Evolutionary conservation across 2,797 vertebrate species (phyloP).

Genomic region (Schizopygopsis malacanthus): DNA sequence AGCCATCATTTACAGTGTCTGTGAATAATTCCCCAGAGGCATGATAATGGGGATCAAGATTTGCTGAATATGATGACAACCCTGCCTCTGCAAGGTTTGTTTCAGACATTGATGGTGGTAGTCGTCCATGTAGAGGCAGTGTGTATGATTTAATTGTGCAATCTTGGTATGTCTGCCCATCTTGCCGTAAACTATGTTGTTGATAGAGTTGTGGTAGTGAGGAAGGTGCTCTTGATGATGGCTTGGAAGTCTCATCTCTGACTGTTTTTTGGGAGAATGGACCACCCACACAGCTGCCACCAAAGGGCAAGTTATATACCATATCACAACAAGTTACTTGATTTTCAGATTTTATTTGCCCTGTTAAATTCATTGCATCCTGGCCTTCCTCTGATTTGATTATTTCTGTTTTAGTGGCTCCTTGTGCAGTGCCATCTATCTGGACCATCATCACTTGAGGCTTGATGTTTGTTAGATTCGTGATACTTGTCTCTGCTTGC

Average conservation of each 20-base stretch:
- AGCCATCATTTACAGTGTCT: slow-evolving; percentile 91
- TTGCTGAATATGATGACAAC: slow-evolving; percentile 84
- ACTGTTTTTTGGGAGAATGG: slow-evolving; percentile 81
- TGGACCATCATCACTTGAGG: slow-evolving; percentile 92
- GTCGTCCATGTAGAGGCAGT: slow-evolving; percentile 82
- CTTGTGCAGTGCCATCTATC: slow-evolving; percentile 81
- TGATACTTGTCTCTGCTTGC: slow-evolving; percentile 74
- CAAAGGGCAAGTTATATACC: slow-evolving; percentile 96
- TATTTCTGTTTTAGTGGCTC: slow-evolving; percentile 86
- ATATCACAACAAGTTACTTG: slow-evolving; percentile 94
- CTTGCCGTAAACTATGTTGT: slow-evolving; percentile 80
- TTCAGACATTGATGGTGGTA: slow-evolving; percentile 97
- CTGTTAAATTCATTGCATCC: slow-evolving; percentile 87
- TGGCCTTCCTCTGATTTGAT: slow-evolving; percentile 86
- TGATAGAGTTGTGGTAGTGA: slow-evolving; percentile 79
- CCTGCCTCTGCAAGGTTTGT: slow-evolving; percentile 92
- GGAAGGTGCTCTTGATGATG: slow-evolving; percentile 72
- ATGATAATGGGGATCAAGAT: slow-evolving; percentile 86
- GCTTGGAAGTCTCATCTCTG: slow-evolving; percentile 81
- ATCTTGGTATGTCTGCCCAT: slow-evolving; percentile 84
- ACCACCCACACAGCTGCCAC: slow-evolving; percentile 87
- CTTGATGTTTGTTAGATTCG: slow-evolving; percentile 78
- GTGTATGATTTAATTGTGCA: slow-evolving; percentile 86
- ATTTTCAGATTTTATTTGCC: slow-evolving; percentile 89
- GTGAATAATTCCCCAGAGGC: slow-evolving; percentile 81